These are phyloP conservation scores for Pseudorasbora parva DNA, from an alignment of 2,113 vertebrate species.

Conservation along the genomic window DNA sequence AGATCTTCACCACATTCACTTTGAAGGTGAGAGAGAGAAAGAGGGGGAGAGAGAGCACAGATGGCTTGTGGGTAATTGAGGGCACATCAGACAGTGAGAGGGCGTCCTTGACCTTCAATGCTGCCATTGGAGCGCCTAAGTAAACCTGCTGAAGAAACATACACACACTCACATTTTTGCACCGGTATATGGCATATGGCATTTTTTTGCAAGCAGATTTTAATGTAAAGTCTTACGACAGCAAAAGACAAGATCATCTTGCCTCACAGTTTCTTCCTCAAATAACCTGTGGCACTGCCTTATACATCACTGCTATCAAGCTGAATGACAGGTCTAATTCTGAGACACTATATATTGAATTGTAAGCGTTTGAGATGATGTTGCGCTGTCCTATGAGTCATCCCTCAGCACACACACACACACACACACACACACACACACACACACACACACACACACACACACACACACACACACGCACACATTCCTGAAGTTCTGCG, in stretches of 20 bases:
- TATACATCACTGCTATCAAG: constrained; percentile 13
- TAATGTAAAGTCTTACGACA: not conserved
- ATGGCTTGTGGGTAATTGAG: constrained; percentile 67
- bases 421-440: not conserved
- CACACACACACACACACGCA: not conserved
- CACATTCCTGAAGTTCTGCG: not conserved
- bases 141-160: constrained; percentile 27
- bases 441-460: not conserved
- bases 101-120: constrained; percentile 71
- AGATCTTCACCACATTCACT: constrained; percentile 20
- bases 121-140: constrained; percentile 43
- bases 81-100: constrained; percentile 52
- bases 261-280: too few relatives aligned
- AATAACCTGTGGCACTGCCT: not conserved
- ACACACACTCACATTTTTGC: not conserved
- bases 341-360: constrained; percentile 5
- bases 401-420: not conserved
- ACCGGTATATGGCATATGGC: not conserved
- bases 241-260: not conserved
- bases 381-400: not conserved
- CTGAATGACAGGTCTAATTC: constrained; percentile 16
- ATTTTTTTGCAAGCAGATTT: not conserved
- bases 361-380: not conserved
- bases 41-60: constrained; percentile 55
- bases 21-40: constrained; percentile 45